Evolutionary conservation across 1,140 invertebrate species (phyloP).

Genomic region (Frieseomelitta varia): DNA sequence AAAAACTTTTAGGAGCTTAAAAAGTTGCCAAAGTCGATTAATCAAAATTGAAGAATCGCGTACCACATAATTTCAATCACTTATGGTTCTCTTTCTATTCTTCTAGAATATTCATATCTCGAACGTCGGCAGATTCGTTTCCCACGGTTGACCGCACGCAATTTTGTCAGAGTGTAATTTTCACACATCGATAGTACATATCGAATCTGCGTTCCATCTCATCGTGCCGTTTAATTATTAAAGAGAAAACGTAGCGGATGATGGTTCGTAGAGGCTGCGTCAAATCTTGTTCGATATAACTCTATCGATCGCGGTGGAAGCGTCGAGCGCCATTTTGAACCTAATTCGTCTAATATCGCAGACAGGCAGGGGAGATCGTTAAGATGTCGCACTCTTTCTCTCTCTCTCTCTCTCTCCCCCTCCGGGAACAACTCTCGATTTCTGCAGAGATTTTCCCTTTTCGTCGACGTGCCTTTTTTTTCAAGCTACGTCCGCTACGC

Average conservation of each 20-base stretch:
- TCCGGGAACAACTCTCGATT: background rate
- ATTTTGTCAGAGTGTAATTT: constrained; percentile 24
- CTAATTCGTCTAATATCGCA: constrained; percentile 8
- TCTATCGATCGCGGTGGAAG: background rate
- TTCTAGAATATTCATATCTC: too few relatives aligned
- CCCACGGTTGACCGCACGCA: background rate
- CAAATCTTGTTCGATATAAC: constrained; percentile 8
- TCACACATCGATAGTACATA: background rate
- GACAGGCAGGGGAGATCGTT: background rate
- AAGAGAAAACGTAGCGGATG: background rate
- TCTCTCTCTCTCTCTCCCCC: too few relatives aligned
- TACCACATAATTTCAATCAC: too few relatives aligned
- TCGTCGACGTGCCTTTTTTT: background rate
- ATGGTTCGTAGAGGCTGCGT: background rate
- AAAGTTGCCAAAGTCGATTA: too few relatives aligned
- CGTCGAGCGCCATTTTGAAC: background rate
- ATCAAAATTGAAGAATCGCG: too few relatives aligned
- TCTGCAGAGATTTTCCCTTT: background rate
- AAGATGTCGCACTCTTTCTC: background rate
- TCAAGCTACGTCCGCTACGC: background rate
- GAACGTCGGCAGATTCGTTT: constrained; percentile 12
- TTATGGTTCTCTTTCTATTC: background rate
- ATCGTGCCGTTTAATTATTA: constrained; percentile 21
- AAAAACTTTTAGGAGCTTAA: too few relatives aligned
- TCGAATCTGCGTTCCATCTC: background rate